Base-by-base conservation (phyloP, 2,888 invertebrate genomes). In the Serripes groenlandicus region DNA sequence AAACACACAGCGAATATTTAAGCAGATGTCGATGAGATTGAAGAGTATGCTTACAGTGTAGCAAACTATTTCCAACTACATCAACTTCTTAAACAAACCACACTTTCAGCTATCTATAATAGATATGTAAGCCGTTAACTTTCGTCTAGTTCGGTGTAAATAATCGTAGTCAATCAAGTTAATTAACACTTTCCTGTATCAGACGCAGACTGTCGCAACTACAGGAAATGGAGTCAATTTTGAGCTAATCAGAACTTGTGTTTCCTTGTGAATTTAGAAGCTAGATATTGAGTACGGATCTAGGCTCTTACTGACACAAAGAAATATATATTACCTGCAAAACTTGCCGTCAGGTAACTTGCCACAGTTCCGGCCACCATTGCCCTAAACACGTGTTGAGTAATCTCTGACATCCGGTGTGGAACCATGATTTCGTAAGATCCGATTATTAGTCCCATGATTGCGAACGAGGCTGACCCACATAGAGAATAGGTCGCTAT, bases 301-400 rank as follows among this genome's bases (percentile, higher is more conserved):
- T 56, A n/a, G 23, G n/a, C 15, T 21, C 7, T n/a, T 23, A 15
- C 7, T n/a, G 7, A 23, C 15, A 15, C 15, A 7, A 56, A 15
- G 30, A 30, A 28, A 28, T 28, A 60, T 9, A 9, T n/a, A 35
- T 4, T 30, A 87, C 89, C 89, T 74, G 89, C 89, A 37, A 89
- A 84, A 70, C 89, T 88, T 2, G 89, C 89, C 9, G 89, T 89
- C n/a, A 88, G 69, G 75, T 86, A 88, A 73, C 88, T 87, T 2
- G 88, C 85, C 5, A 88, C 73, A 15, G 88, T 88, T 9, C 88
- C 87, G 1, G 78, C 85, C 15, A 89, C 56, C 28, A 84, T 56
- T 1, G 86, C 87, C 26, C 85, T 52, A 18, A 83, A 30, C 23
- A 85, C 81, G 30, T 83, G 64, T 11, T 54, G 74, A n/a, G 84